phyloP scores from a whole-genome alignment of 2,797 vertebrate species.

The Parauchenoglanis punctatus region DNA sequence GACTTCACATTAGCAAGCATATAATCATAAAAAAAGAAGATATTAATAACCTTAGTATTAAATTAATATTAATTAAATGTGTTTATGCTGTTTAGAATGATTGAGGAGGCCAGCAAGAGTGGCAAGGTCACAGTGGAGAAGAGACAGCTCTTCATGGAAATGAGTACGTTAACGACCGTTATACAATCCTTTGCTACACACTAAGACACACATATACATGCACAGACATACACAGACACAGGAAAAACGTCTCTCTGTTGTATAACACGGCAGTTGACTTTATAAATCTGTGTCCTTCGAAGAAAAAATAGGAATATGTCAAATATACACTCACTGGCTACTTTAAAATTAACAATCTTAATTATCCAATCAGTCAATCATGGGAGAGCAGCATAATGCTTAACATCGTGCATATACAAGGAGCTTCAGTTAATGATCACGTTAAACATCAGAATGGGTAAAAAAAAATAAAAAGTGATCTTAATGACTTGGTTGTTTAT shows the following conservation, averaged over 20 bases:
- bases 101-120: slow-evolving; percentile 96
- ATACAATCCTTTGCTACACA: slow-evolving; percentile 18
- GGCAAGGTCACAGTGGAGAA: slow-evolving; percentile 95
- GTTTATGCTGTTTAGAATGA: slow-evolving; percentile 84
- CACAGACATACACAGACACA: background rate
- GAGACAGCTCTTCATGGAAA: slow-evolving; percentile 99
- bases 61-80: slow-evolving; percentile 27
- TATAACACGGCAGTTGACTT: background rate
- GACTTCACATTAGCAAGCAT: background rate
- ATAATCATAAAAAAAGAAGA: background rate
- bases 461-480: background rate
- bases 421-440: background rate
- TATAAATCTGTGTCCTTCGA: background rate
- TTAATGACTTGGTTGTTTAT: background rate
- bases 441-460: background rate
- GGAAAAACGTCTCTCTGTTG: background rate
- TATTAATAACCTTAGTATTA: slow-evolving; percentile 39
- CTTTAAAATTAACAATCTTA: background rate
- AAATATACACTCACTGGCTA: background rate
- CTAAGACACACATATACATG: background rate
- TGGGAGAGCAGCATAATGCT: too few relatives aligned
- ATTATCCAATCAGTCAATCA: background rate
- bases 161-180: slow-evolving; percentile 86
- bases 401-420: background rate
- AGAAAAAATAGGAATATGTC: background rate